phyloP scores from a whole-genome alignment of 2,113 vertebrate species.

The Nothocercus nigrocapillus region DNA sequence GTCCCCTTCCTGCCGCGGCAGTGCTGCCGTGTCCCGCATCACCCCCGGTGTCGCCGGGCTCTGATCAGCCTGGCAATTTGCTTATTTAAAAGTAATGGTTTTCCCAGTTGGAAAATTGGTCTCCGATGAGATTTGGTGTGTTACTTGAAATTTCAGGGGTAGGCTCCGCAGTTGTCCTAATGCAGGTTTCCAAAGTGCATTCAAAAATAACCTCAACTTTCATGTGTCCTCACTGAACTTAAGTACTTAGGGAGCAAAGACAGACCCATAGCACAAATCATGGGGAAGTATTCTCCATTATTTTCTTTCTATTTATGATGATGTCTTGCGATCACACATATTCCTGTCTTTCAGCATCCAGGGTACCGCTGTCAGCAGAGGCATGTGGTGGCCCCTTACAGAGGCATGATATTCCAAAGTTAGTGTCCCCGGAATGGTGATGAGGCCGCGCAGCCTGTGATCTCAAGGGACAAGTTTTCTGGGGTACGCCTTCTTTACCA shows the following conservation, averaged over 20 bases:
- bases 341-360: not conserved
- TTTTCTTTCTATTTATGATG: not conserved
- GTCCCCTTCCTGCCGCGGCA: not conserved
- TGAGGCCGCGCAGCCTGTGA: not conserved
- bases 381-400: not conserved
- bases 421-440: not conserved
- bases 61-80: not conserved
- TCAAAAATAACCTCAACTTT: not conserved
- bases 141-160: rapidly evolving
- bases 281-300: not conserved
- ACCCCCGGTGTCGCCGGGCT: no score
- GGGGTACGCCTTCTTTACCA: not conserved
- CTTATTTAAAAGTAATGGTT: not conserved
- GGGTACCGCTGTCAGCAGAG: not conserved
- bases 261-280: rapidly evolving
- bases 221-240: not conserved
- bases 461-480: not conserved
- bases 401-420: not conserved
- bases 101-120: rapidly evolving
- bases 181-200: not conserved
- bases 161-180: not conserved
- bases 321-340: not conserved
- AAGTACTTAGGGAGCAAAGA: not conserved
- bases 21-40: not conserved
- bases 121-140: not conserved